A percentile compares a stretch with the other conserved stretches of the same genome.
These are phyloP conservation scores for Thunnus thynnus DNA, from an alignment of 2,113 vertebrate species.

Conservation along the genomic window DNA sequence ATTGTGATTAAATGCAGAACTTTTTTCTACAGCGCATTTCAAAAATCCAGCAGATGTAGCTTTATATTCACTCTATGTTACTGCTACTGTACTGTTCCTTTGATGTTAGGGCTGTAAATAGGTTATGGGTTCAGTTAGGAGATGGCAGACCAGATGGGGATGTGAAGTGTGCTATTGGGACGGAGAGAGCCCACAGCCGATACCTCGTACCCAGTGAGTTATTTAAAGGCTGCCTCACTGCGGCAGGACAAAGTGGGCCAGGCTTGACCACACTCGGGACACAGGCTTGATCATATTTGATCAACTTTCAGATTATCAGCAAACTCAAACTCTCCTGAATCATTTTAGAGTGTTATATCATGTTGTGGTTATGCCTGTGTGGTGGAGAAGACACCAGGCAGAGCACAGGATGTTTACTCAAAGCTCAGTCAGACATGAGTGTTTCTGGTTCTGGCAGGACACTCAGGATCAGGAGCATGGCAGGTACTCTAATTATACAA, in stretches of 20 bases:
- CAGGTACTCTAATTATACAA: conserved; percentile 48
- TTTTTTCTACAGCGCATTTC: neutral
- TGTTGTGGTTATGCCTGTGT: conserved; percentile 7
- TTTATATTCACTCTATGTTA: neutral
- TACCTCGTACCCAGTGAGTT: conserved; percentile 58
- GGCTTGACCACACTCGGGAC: conserved; percentile 33
- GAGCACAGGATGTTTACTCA: conserved; percentile 32
- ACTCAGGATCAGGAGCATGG: conserved; percentile 37
- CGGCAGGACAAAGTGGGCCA: conserved; percentile 71
- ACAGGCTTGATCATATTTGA: conserved; percentile 31
- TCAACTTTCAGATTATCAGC: conserved; percentile 49
- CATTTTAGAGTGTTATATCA: conserved; percentile 29
- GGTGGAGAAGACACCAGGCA: conserved; percentile 2
- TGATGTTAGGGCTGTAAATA: conserved; percentile 61
- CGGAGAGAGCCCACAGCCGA: conserved; percentile 28
- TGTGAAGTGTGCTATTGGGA: conserved; percentile 57
- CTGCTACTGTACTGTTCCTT: conserved; percentile 34
- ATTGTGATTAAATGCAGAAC: neutral
- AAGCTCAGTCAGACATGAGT: conserved; percentile 18
- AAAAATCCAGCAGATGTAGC: neutral
- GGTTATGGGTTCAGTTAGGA: conserved; percentile 62
- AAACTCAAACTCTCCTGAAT: conserved; percentile 1
- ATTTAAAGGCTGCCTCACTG: conserved; percentile 74
- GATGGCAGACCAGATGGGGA: conserved; percentile 57
- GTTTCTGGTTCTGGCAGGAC: conserved; percentile 25